Evolutionary conservation across 2,113 vertebrate genomes (phyloP), one percentile per base, ranked within the genome.

Genomic region (Empidonax alnorum): DNA sequence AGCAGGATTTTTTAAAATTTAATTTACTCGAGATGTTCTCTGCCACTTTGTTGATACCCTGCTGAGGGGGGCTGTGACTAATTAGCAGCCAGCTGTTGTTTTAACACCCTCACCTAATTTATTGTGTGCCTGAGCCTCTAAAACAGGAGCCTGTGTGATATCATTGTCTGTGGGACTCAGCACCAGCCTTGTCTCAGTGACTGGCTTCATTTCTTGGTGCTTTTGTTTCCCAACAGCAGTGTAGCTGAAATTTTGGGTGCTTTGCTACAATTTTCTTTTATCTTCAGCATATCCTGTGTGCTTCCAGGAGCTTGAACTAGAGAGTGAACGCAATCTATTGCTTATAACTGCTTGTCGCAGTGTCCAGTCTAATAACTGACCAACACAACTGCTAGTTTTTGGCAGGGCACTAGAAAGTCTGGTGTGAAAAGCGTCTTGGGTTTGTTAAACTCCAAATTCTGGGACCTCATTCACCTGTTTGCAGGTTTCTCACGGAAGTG

Each of bases 1-100:
- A 93, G 65, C 30, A 95, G 89, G 93, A 87, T 97, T 97, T 96
- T 96, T 71, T 52, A 62, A 97, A 97, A 89, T 96, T 97, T 97
- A 97, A 98, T 98, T 98, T 97, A 91, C 92, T 92, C 1, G 83
- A 80, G 52, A 59, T 92, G 42, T 93, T 94, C 90, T 97, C 76
- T 87, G 81, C 91, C 55, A 83, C 84, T 95, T 93, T 83, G 87
- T 25, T 71, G 85, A 89, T 93, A 87, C 68, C 80, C 85, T 53
- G 28, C 80, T 94, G 78, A 96, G 96, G 96, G 93, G 97, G 92
- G 79, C 12, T 63, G 77, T 93, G 94, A 90, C 96, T 98, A 97
- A 97, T 98, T 95, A 97, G 94, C 92, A 87, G 87, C 55, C 74
- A 93, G 82, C 78, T 95, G 96, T 96, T 96, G 91, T 79, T 96